Conservation (phyloP, 2,113 vertebrate species). For the Amphilophus citrinellus region DNA sequence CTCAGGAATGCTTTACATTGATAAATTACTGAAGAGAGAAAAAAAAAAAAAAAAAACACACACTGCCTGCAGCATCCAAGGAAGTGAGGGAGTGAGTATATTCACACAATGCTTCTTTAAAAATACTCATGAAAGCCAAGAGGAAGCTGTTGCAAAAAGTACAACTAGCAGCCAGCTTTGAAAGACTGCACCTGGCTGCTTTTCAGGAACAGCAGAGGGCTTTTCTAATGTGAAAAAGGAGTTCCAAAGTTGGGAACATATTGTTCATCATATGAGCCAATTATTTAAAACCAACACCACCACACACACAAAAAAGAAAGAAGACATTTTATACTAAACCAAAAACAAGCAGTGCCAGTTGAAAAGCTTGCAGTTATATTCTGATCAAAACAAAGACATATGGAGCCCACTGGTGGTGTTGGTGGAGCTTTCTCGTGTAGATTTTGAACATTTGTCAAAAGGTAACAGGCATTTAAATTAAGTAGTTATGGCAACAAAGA, state of each 20-base stretch:
- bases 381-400: conserved; percentile 16
- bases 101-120: conserved; percentile 6
- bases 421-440: background rate
- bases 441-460: conserved; percentile 30
- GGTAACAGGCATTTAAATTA: conserved; percentile 23
- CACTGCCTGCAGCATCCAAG: background rate
- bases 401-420: conserved; percentile 8
- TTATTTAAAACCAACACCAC: conserved; percentile 22
- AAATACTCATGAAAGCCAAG: conserved; percentile 28
- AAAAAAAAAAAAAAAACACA: background rate
- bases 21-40: background rate
- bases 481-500: conserved; percentile 48
- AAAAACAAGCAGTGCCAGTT: background rate
- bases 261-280: conserved; percentile 4
- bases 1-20: background rate
- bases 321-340: background rate
- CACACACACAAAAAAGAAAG: background rate
- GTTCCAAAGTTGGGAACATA: conserved; percentile 14
- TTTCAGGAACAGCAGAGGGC: conserved; percentile 4
- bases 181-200: conserved; percentile 58
- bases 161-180: conserved; percentile 2
- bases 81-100: background rate
- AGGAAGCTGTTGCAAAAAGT: background rate
- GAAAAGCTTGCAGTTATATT: conserved; percentile 5
- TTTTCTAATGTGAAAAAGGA: conserved; percentile 18